A percentile compares a stretch with the other conserved stretches of the same genome.
Conservation (phyloP, 2,888 invertebrate species). For the Hybos culiciformis region DNA sequence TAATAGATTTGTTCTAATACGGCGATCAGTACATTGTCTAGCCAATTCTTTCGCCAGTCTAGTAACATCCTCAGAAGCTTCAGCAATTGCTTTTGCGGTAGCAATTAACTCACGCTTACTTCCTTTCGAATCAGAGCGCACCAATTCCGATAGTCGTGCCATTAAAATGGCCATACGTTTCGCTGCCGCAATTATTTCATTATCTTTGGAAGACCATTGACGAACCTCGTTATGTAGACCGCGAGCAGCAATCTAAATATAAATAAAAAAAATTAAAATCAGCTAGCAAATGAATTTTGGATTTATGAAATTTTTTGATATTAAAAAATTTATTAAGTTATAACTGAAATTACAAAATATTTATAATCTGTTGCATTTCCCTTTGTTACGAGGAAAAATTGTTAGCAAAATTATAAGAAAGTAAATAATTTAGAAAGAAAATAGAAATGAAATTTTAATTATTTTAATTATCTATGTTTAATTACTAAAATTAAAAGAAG, state of each 20-base stretch:
- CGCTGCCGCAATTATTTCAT: slow-evolving; percentile 97
- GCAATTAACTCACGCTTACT: slow-evolving; percentile 96
- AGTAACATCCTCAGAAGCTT: slow-evolving; percentile 97
- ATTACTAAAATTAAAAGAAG: too few species aligned
- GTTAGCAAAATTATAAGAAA: too few species aligned
- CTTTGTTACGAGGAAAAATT: too few species aligned
- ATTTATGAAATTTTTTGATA: too few species aligned
- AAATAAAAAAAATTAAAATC: neutral
- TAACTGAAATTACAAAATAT: too few species aligned
- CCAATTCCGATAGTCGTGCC: slow-evolving; percentile 92
- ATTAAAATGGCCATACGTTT: slow-evolving; percentile 97
- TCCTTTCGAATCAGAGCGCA: slow-evolving; percentile 78
- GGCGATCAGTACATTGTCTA: slow-evolving; percentile 95
- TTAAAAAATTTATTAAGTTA: too few species aligned
- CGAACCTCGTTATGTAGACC: slow-evolving; percentile 94
- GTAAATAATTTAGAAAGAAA: too few species aligned
- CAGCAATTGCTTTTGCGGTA: slow-evolving; percentile 96
- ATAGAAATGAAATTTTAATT: too few species aligned
- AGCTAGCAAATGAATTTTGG: too few species aligned
- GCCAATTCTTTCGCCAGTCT: slow-evolving; percentile 94
- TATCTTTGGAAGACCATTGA: slow-evolving; percentile 99
- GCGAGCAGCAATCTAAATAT: slow-evolving; percentile 83
- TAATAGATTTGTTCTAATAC: slow-evolving; percentile 90
- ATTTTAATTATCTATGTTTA: too few species aligned
- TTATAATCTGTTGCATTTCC: too few species aligned